These are phyloP conservation scores for Ips typographus DNA, from an alignment of 1,140 invertebrate species.

Conservation along the genomic window DNA sequence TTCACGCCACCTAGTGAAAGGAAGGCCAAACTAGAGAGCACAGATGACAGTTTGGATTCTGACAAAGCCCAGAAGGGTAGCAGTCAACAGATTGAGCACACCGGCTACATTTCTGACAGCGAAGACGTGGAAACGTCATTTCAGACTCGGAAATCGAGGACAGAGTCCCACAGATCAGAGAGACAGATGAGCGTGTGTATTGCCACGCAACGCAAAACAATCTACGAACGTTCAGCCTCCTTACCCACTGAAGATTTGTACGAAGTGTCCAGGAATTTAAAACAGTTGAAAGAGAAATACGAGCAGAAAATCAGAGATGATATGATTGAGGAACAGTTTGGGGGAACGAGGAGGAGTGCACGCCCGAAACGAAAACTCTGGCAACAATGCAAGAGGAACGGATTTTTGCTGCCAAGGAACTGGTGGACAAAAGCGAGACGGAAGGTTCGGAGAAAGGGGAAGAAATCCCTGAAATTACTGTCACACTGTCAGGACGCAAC, in stretches of 20 bases:
- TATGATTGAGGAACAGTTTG: constrained; percentile 55
- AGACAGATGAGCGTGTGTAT: constrained; percentile 51
- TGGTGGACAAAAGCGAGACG: constrained; percentile 55
- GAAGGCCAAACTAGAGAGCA: constrained; percentile 34
- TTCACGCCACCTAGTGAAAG: constrained; percentile 44
- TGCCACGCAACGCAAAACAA: constrained; percentile 47
- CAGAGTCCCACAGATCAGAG: constrained; percentile 50
- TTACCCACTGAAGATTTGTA: constrained; percentile 53
- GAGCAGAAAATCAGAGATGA: constrained; percentile 57
- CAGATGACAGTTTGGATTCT: constrained; percentile 47
- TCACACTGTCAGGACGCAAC: constrained; percentile 48
- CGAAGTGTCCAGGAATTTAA: constrained; percentile 49
- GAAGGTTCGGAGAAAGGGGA: constrained; percentile 55
- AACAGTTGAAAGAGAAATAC: constrained; percentile 53
- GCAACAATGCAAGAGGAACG: constrained; percentile 36
- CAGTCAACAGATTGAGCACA: constrained; percentile 46
- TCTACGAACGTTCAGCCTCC: constrained; percentile 55
- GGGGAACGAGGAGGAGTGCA: constrained; percentile 56
- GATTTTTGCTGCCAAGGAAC: constrained; percentile 5
- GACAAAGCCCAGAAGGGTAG: constrained; percentile 43
- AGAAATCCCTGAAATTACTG: constrained; percentile 49
- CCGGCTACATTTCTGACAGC: constrained; percentile 51
- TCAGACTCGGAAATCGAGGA: constrained; percentile 52
- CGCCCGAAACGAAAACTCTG: constrained; percentile 53
- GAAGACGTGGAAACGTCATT: constrained; percentile 51